Conservation (phyloP, 1,140 invertebrate genomes). For the Capitella teleta region DNA sequence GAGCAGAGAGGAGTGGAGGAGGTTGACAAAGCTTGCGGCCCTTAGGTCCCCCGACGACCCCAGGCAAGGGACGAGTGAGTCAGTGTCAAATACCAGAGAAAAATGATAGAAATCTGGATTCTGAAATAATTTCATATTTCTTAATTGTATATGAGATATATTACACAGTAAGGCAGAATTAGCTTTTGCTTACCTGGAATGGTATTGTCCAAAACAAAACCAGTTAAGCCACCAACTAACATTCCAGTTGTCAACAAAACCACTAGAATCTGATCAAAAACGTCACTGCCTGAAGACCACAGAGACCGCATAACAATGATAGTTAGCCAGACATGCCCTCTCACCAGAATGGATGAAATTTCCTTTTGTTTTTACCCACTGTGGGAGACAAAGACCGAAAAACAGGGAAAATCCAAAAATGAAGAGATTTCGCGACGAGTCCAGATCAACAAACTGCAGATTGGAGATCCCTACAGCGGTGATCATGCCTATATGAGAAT, state of each 20-base stretch:
- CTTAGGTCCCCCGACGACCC: too few relatives aligned
- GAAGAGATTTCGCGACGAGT: constrained; percentile 6
- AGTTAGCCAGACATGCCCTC: not conserved
- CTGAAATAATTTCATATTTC: too few relatives aligned
- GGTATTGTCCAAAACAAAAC: constrained; percentile 30
- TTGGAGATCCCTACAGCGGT: constrained; percentile 9
- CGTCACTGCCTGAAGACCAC: not conserved
- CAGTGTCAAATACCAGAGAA: too few relatives aligned
- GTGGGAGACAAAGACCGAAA: constrained; percentile 8
- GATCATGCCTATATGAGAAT: constrained; percentile 5
- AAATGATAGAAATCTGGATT: too few relatives aligned
- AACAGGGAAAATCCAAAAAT: constrained; percentile 12
- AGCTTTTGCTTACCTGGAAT: constrained; percentile 22
- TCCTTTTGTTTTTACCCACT: not conserved
- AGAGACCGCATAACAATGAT: not conserved
- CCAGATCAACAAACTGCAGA: constrained; percentile 10
- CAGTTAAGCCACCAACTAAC: constrained; percentile 30
- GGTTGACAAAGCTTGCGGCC: too few relatives aligned
- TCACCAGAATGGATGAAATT: not conserved
- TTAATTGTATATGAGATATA: too few relatives aligned
- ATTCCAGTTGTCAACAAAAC: constrained; percentile 27
- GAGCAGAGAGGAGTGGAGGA: too few relatives aligned
- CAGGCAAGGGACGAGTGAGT: too few relatives aligned
- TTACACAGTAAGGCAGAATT: too few relatives aligned
- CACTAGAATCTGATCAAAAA: constrained; percentile 24